Base-by-base conservation (phyloP, 1,140 invertebrate species). In the Orchesella cincta region DNA sequence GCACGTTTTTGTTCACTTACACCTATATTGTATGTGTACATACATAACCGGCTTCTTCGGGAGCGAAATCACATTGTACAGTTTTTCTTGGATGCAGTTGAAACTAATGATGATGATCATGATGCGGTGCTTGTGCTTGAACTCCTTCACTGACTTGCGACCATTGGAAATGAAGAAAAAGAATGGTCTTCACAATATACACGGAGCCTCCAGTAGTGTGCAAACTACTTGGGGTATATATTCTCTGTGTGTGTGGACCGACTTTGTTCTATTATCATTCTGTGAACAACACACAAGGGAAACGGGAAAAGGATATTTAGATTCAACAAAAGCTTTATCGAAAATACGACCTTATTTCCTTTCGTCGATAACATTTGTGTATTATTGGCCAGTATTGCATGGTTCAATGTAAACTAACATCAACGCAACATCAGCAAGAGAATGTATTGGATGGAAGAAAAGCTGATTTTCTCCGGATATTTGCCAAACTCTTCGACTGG, bases 251-350 rank as follows among this genome's bases (percentile, higher is more conserved):
- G 33, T 29, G 62, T 67, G 62, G 23, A 67, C 33, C 2, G 62
- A 67, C 62, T 67, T 29, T 2, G 26, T 67, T 67, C 23, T 67
- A 67, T 67, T 67, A 67, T 67, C 62, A 67, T 67, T 67, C 62
- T 29, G 8, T 67, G 62, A 67, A 67, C 62, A 67, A n/a, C 62
- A 67, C 62, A 67, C 62, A 67, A 33, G 62, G 62, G 62, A 67
- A 67, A 67, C 62, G 62, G 62, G 62, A 67, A 67, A 67, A 67
- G 62, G 62, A 67, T 67, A 67, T 67, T 67, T 67, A 67, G 62
- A 67, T 67, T 67, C 62, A 67, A 67, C 28, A 67, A 57, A 67
- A 67, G 62, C 62, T 67, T 67, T 67, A 67, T 67, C 62, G 62
- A 33, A 67, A 67, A 67, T 67, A 67, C 62, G 31, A 67, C 62